Conservation (phyloP, 2,888 invertebrate species). For the Zonitis immaculata region DNA sequence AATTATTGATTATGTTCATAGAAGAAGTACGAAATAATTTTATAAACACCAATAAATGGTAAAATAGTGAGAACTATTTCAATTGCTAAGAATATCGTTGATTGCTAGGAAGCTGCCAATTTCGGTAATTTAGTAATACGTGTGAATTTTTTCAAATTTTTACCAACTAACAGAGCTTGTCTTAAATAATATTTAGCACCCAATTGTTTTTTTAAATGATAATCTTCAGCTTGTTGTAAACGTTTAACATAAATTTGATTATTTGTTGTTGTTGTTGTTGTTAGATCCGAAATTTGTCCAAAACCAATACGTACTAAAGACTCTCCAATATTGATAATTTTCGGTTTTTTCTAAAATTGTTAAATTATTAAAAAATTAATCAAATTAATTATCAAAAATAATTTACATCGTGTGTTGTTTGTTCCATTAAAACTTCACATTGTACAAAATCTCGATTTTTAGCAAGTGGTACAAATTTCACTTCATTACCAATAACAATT, state of each 20-base stretch:
- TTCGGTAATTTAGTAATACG: constrained; percentile 17
- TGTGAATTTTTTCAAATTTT: constrained; percentile 20
- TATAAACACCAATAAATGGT: constrained; percentile 34
- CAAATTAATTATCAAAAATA: neutral
- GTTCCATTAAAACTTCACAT: constrained; percentile 47
- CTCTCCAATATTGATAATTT: constrained; percentile 52
- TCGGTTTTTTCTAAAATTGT: constrained; percentile 35
- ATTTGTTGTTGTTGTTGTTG: constrained; percentile 37
- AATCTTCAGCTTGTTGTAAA: constrained; percentile 48
- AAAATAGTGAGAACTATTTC: constrained; percentile 32
- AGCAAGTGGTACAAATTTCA: constrained; percentile 47
- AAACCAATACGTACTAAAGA: constrained; percentile 58
- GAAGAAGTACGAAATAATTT: constrained; percentile 36
- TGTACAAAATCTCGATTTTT: constrained; percentile 47
- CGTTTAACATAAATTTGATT: constrained; percentile 45
- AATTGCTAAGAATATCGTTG: constrained; percentile 30
- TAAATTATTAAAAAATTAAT: neutral
- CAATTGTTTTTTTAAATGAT: constrained; percentile 48
- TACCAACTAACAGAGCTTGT: constrained; percentile 31
- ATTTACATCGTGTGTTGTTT: constrained; percentile 36
- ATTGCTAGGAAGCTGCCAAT: constrained; percentile 32
- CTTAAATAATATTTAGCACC: constrained; percentile 52
- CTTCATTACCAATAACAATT: constrained; percentile 43
- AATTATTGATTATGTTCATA: constrained; percentile 13
- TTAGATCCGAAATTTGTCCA: constrained; percentile 63